Conservation (phyloP, 2,888 invertebrate species). For the Apamea monoglypha region DNA sequence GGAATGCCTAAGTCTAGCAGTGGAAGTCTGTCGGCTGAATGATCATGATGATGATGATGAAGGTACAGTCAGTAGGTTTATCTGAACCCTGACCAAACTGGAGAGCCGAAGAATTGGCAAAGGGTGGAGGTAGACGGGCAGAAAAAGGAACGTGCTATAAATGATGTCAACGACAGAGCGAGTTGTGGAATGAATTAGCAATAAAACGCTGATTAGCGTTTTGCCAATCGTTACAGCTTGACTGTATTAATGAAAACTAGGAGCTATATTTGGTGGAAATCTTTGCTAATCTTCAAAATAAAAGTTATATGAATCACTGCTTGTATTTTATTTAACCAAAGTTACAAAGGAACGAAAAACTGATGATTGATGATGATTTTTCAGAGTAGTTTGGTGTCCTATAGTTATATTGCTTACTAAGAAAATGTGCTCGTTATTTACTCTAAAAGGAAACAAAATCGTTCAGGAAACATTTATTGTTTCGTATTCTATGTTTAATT, state of each 20-base stretch:
- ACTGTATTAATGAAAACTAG: background rate
- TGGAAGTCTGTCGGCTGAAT: background rate
- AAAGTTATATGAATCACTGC: background rate
- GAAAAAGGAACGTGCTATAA: no score
- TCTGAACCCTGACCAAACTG: background rate
- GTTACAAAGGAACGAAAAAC: background rate
- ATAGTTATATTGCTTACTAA: background rate
- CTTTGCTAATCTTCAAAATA: background rate
- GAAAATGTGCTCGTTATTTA: background rate
- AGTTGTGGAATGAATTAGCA: constrained; percentile 3
- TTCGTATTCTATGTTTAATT: constrained; percentile 6
- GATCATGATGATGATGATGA: background rate
- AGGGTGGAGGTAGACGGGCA: background rate
- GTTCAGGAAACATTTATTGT: constrained; percentile 41
- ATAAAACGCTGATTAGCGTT: background rate
- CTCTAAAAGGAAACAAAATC: constrained; percentile 44
- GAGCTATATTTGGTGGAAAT: background rate
- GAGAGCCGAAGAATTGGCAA: background rate
- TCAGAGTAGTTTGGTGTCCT: background rate
- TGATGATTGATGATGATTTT: no score
- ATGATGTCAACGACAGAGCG: background rate
- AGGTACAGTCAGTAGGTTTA: background rate
- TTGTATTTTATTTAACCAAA: constrained; percentile 18
- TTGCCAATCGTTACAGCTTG: no score
- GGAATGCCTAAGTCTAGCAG: background rate